Evolutionary conservation across 2,888 invertebrate genomes (phyloP).

Genomic region (Eudasyphora cyanicolor): DNA sequence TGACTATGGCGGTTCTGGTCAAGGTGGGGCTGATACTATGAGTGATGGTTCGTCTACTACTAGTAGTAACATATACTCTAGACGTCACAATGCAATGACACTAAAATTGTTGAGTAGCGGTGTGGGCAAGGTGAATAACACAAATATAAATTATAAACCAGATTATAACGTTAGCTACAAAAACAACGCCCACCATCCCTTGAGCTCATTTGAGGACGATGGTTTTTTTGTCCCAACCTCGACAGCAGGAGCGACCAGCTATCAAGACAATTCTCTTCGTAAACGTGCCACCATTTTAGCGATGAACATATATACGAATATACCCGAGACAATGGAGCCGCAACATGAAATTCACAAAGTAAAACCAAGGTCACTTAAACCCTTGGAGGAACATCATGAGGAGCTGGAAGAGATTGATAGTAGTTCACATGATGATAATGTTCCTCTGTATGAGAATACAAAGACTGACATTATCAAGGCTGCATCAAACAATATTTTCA

Average conservation of each 20-base stretch:
- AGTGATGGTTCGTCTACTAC: constrained; percentile 82
- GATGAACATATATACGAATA: constrained; percentile 85
- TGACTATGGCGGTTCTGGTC: constrained; percentile 61
- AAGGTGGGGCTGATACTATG: constrained; percentile 77
- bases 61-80: constrained; percentile 79
- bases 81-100: constrained; percentile 77
- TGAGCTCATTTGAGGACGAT: constrained; percentile 51
- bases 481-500: constrained; percentile 48
- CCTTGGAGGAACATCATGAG: constrained; percentile 76
- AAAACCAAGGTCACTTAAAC: constrained; percentile 66
- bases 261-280: constrained; percentile 42
- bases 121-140: constrained; percentile 90
- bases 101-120: constrained; percentile 82
- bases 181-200: constrained; percentile 6
- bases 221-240: constrained; percentile 38
- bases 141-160: constrained; percentile 84
- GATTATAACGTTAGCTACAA: constrained; percentile 54
- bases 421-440: constrained; percentile 74
- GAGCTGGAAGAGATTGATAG: constrained; percentile 73
- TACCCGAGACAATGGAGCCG: constrained; percentile 83
- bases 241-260: not conserved
- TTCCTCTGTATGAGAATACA: constrained; percentile 78
- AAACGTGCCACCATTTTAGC: constrained; percentile 72
- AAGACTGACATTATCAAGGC: constrained; percentile 60
- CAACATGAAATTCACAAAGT: constrained; percentile 82